phyloP scores from a whole-genome alignment of 2,888 invertebrate species.

The Caenorhabditis wallacei region DNA sequence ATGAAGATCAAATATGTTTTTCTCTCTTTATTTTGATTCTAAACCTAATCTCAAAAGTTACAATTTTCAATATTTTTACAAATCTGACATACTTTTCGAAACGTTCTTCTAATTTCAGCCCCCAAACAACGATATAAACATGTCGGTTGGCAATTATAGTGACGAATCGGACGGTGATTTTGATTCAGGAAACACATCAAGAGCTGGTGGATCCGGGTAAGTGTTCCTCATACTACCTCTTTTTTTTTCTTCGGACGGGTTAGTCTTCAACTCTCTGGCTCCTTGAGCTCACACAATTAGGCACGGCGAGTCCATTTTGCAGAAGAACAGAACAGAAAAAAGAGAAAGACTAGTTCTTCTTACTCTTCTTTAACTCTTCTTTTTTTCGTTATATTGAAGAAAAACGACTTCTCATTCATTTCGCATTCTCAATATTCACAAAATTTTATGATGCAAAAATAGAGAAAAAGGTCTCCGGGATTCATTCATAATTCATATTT shows the following conservation, averaged over 20 bases:
- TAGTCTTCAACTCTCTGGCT: slow-evolving; percentile 27
- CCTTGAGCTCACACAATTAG: slow-evolving; percentile 60
- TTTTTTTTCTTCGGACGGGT: slow-evolving; percentile 2
- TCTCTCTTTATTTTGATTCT: no score
- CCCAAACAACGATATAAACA: slow-evolving; percentile 15
- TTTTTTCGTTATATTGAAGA: slow-evolving; percentile 10
- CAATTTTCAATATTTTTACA: no score
- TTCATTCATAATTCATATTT: slow-evolving; percentile 57
- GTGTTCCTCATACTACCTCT: slow-evolving; percentile 26
- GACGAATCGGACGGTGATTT: slow-evolving; percentile 55
- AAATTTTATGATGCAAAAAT: slow-evolving; percentile 35
- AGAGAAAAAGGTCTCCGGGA: slow-evolving; percentile 13
- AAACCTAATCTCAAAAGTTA: no score
- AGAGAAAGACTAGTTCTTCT: slow-evolving; percentile 34
- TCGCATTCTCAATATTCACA: slow-evolving; percentile 31
- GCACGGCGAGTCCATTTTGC: slow-evolving; percentile 56
- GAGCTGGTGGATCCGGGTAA: slow-evolving; percentile 40
- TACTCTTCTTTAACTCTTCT: slow-evolving; percentile 16
- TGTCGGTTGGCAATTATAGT: slow-evolving; percentile 23
- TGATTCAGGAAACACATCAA: slow-evolving; percentile 37
- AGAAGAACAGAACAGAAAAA: slow-evolving; percentile 30
- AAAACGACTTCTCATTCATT: slow-evolving; percentile 27
- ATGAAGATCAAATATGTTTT: no score
- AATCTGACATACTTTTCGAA: no score
- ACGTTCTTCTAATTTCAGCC: slow-evolving; percentile 33